Conservation (phyloP, 2,888 invertebrate genomes). For the Hypomecis atomaria region DNA sequence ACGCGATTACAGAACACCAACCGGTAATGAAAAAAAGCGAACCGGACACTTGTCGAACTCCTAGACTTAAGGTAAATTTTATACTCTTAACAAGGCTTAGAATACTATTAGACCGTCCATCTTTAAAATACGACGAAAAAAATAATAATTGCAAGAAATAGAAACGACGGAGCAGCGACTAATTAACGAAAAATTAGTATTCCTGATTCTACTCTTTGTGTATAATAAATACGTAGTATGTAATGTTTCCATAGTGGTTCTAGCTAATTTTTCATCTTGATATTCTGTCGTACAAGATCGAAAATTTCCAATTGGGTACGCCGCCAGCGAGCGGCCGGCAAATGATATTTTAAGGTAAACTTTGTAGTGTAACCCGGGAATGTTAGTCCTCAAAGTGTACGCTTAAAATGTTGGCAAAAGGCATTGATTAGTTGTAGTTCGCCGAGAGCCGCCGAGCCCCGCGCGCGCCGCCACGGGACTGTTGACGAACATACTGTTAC, state of each 20-base stretch:
- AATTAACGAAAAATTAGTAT: slow-evolving; percentile 69
- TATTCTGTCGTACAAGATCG: slow-evolving; percentile 59
- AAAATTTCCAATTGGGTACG: slow-evolving; percentile 43
- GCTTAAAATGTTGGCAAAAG: slow-evolving; percentile 59
- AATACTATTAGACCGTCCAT: slow-evolving; percentile 70
- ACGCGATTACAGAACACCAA: slow-evolving; percentile 16
- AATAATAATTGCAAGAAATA: slow-evolving; percentile 23
- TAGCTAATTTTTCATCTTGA: slow-evolving; percentile 72
- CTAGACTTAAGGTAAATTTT: slow-evolving; percentile 54
- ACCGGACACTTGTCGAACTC: slow-evolving; percentile 48
- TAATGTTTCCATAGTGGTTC: slow-evolving; percentile 71
- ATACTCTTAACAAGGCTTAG: slow-evolving; percentile 44
- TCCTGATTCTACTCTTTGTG: slow-evolving; percentile 72
- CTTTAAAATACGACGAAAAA: slow-evolving; percentile 40
- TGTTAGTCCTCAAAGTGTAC: slow-evolving; percentile 62
- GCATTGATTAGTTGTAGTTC: slow-evolving; percentile 56
- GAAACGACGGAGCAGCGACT: slow-evolving; percentile 63
- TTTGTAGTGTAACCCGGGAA: slow-evolving; percentile 59
- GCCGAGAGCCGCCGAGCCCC: slow-evolving; percentile 52
- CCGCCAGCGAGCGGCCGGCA: slow-evolving; percentile 49
- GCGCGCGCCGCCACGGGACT: slow-evolving; percentile 52
- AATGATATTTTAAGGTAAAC: slow-evolving; percentile 61
- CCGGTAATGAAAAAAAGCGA: slow-evolving; percentile 14
- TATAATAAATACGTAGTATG: slow-evolving; percentile 73
- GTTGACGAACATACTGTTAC: slow-evolving; percentile 57